Conservation (phyloP, 2,113 vertebrate genomes). For the Vidua macroura region DNA sequence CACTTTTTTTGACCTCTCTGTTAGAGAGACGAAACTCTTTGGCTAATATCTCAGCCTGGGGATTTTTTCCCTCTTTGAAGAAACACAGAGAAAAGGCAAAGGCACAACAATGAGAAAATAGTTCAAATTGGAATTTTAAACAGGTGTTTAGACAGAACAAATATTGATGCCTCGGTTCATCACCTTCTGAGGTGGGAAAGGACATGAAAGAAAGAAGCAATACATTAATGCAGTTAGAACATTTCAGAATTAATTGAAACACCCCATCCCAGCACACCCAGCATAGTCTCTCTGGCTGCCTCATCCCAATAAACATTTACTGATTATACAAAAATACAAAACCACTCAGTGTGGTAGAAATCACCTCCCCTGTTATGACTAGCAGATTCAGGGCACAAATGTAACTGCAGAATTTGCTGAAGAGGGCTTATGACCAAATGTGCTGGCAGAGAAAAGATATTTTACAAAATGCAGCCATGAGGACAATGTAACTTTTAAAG, state of each 20-base stretch:
- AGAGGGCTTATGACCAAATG: neutral
- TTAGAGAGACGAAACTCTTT: neutral
- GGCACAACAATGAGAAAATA: neutral
- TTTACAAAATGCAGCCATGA: neutral
- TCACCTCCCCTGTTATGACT: neutral
- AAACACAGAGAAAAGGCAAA: neutral
- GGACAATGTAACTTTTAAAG: neutral
- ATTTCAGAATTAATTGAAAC: neutral
- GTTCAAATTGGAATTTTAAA: neutral
- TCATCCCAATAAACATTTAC: neutral
- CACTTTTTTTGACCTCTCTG: neutral
- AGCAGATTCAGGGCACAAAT: neutral
- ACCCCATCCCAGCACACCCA: neutral
- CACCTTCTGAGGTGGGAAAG: neutral
- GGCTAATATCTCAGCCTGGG: neutral
- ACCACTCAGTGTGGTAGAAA: neutral
- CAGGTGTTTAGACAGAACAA: neutral
- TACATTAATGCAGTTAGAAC: neutral
- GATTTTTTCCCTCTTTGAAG: neutral
- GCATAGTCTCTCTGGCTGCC: neutral
- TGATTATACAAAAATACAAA: neutral
- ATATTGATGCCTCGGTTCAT: neutral
- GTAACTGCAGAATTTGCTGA: neutral
- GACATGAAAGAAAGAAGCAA: neutral
- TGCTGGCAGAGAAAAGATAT: neutral